phyloP scores from a whole-genome alignment of 2,888 invertebrate genomes.

The Neocrepidodera transversa region DNA sequence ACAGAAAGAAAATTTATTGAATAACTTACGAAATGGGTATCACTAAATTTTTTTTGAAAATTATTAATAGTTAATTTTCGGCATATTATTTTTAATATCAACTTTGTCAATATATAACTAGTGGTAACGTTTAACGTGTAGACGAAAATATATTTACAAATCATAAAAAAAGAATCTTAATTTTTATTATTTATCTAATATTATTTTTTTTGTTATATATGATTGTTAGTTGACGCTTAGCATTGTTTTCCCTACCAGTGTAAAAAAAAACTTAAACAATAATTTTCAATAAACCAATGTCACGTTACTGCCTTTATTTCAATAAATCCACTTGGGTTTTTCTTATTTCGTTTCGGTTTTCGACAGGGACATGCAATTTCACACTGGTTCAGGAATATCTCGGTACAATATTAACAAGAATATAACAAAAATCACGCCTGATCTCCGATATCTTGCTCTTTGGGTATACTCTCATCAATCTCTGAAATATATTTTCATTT shows the following conservation, averaged over 20 bases:
- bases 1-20: too few species aligned
- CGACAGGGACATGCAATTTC: slow-evolving; percentile 3
- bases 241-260: slow-evolving; percentile 4
- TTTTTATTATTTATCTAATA: slow-evolving; percentile 3
- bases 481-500: slow-evolving; percentile 19
- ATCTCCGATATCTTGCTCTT: slow-evolving; percentile 8
- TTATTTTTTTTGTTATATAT: neutral
- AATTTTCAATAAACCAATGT: slow-evolving; percentile 5
- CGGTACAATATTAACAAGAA: neutral
- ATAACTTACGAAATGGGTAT: too few species aligned
- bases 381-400: slow-evolving; percentile 4
- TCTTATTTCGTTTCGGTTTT: neutral
- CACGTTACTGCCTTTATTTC: neutral
- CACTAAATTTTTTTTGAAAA: too few species aligned
- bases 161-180: neutral
- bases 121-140: slow-evolving; percentile 10
- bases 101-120: neutral
- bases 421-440: slow-evolving; percentile 7
- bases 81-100: too few species aligned
- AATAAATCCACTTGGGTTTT: neutral
- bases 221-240: slow-evolving; percentile 11
- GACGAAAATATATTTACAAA: slow-evolving; percentile 8
- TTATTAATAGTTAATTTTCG: too few species aligned
- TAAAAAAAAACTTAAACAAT: slow-evolving; percentile 4
- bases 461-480: neutral